Base-by-base conservation (phyloP, 2,113 vertebrate species). In the Cyanoderma ruficeps region DNA sequence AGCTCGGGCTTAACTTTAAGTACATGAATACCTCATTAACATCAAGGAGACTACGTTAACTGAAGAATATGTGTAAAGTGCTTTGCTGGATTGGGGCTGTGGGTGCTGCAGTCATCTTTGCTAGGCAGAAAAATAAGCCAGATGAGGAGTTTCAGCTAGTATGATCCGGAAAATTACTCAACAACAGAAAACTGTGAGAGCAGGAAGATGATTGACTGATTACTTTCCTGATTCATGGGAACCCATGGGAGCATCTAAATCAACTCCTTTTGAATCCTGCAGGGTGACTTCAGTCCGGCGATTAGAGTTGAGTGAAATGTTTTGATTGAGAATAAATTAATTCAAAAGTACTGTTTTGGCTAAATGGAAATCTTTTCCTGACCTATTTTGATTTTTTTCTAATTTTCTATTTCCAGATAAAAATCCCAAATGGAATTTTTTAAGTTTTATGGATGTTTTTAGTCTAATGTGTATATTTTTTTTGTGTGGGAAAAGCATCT, bases 301-400 rank as follows among this genome's bases (percentile, higher is more conserved):
- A 90, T 90, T 92, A 90, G 64, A 96, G 56, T 19, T 7, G 65
- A 92, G 60, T 74, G 86, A 92, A 83, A 78, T 89, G 80, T 92
- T 94, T 92, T 93, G 92, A 94, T 92, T 83, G 64, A 81, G 77
- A 93, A 94, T 72, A 92, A 94, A 94, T 93, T 92, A 96, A 89
- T 84, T 78, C 25, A 84, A 84, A 95, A 92, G 49, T 64, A 81
- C 56, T 79, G 56, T 86, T 96, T 96, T 83, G 76, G 61, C 44
- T 93, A 87, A 93, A 64, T 57, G 72, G 53, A 93, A 95, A 84
- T 79, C 1, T 87, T 80, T 93, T 84, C 57, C 61, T 95, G 91
- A 91, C 93, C 87, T 94, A 84, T 89, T 96, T 93, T 87, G 28
- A 60, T 92, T 96, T 93, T 93, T 52, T 69, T 57, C 23, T 87